Evolutionary conservation across 2,888 invertebrate genomes (phyloP), one percentile per base, ranked within the genome.

Genomic region (Sthenelais limicola): DNA sequence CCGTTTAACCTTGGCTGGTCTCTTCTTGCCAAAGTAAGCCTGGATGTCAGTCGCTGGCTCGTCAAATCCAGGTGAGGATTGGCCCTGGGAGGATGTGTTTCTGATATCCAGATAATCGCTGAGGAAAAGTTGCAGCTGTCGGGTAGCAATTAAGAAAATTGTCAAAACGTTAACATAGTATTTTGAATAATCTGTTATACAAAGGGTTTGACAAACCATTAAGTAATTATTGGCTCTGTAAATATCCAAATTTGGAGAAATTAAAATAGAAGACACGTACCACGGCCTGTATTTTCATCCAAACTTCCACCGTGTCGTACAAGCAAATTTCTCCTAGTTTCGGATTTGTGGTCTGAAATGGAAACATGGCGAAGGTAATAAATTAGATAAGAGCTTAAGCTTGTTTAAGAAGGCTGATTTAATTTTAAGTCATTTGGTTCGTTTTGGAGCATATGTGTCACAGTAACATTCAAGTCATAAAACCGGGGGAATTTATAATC

Each of bases 271-370:
- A n/a, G n/a, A 71, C 69, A 81, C 83, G 77, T 80, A 95, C 94
- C 82, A 95, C 94, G 85, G 93, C 92, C 87, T 97, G 96, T 47
- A 95, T 94, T 81, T 94, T 93, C 51, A 92, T 92, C 96, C 96
- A 97, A 79, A 94, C 95, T 85, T 95, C 94, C 48, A 92, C 90
- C 84, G 93, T 91, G 82, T 91, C 91, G 84, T 94, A 94, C 56
- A 92, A 85, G 52, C 72, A 68, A 43, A 79, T 74, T 35, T 76
- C 77, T 21, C 74, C 75, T 26, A 76, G 68, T 21, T 68, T 62
- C 2, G 62, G 62, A 26, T 62, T 38, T 12, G 62, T 38, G 3
- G 62, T 62, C 62, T 62, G 62, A 9, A 62, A 38, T 7, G n/a
- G 7, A n/a, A n/a, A n/a, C n/a, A n/a, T n/a, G n/a, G n/a, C n/a